Conservation (phyloP, 2,888 invertebrate genomes). For the Volucella inflata region DNA sequence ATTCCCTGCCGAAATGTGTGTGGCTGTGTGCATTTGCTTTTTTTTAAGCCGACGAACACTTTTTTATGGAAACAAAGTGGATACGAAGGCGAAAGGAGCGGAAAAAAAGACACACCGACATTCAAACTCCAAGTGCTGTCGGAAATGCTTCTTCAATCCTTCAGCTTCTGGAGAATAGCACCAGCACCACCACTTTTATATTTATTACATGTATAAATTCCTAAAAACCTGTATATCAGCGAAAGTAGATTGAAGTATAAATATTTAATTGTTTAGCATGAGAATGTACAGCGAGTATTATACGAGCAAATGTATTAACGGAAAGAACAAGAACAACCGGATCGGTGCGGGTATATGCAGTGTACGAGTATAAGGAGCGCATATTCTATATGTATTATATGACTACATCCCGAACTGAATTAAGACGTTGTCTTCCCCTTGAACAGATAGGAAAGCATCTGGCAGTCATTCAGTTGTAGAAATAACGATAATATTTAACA, state of each 20-base stretch:
- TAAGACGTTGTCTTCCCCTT: slow-evolving; percentile 41
- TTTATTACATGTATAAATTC: slow-evolving; percentile 78
- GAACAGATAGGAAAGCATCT: slow-evolving; percentile 43
- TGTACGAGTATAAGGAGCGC: slow-evolving; percentile 10
- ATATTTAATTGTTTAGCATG: slow-evolving; percentile 76
- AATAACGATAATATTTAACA: slow-evolving; percentile 56
- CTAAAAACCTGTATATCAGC: slow-evolving; percentile 76
- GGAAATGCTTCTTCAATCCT: slow-evolving; percentile 64
- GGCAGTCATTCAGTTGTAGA: slow-evolving; percentile 50
- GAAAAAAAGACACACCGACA: slow-evolving; percentile 20
- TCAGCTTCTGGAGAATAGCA: slow-evolving; percentile 56
- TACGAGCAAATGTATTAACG: slow-evolving; percentile 50
- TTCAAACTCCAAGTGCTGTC: slow-evolving; percentile 35
- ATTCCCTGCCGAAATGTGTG: slow-evolving; percentile 59
- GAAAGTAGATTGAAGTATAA: slow-evolving; percentile 78
- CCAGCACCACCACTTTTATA: slow-evolving; percentile 76
- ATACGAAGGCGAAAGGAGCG: slow-evolving; percentile 32
- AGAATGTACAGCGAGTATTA: slow-evolving; percentile 47
- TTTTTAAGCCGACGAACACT: slow-evolving; percentile 49
- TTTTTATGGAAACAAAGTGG: slow-evolving; percentile 41
- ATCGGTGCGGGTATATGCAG: not conserved
- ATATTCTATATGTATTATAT: too few relatives aligned
- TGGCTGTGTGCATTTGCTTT: slow-evolving; percentile 14
- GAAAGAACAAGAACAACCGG: slow-evolving; percentile 22
- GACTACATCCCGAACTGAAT: slow-evolving; percentile 28